Percentiles rank a stretch among this genome's conserved stretches.
Evolutionary conservation across 2,113 vertebrate species (phyloP).

Genomic region (Oncorhynchus clarkii): DNA sequence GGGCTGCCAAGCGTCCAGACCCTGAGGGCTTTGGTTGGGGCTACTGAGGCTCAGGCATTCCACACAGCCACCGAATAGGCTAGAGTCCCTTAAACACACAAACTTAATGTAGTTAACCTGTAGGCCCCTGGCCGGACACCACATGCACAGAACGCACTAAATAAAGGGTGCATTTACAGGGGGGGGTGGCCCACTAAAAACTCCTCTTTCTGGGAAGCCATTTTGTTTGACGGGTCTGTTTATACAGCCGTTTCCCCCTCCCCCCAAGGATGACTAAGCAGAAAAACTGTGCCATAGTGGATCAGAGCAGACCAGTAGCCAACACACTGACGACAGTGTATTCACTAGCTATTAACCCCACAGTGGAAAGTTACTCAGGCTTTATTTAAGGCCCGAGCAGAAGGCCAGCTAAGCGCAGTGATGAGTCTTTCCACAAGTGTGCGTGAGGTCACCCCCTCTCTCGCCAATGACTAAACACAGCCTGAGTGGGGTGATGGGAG

Average conservation of each 20-base stretch:
- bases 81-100: slow-evolving; percentile 39
- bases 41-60: slow-evolving; percentile 47
- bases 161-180: slow-evolving; percentile 63
- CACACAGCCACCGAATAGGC: slow-evolving; percentile 39
- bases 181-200: slow-evolving; percentile 1
- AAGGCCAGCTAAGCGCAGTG: slow-evolving; percentile 41
- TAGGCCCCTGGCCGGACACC: slow-evolving; percentile 23
- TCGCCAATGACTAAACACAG: too few species aligned
- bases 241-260: slow-evolving; percentile 35
- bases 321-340: slow-evolving; percentile 8
- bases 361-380: background rate
- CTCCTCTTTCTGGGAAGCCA: background rate
- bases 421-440: slow-evolving; percentile 56
- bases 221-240: slow-evolving; percentile 29
- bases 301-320: slow-evolving; percentile 26
- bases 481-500: background rate
- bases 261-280: slow-evolving; percentile 67
- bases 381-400: background rate
- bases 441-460: slow-evolving; percentile 28
- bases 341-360: too few species aligned
- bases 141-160: slow-evolving; percentile 29
- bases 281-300: slow-evolving; percentile 34
- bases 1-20: slow-evolving; percentile 44
- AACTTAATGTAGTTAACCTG: slow-evolving; percentile 19
- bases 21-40: slow-evolving; percentile 25